Conservation (phyloP, 2,797 vertebrate species). For the Pangasius sanitwongsei region DNA sequence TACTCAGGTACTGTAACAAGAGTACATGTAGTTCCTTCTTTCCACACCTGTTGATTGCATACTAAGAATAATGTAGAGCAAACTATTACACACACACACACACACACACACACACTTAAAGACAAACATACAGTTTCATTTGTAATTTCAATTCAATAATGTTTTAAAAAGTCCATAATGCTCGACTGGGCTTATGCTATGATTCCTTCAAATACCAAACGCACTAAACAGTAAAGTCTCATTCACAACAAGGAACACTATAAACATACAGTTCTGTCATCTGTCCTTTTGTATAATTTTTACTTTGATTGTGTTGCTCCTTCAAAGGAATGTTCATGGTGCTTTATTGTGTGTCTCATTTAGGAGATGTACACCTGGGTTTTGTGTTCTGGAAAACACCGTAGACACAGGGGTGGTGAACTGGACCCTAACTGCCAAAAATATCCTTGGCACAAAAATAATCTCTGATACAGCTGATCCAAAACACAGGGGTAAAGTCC, state of each 20-base stretch:
- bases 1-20: too few species aligned
- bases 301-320: neutral
- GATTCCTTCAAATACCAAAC: neutral
- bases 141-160: too few species aligned
- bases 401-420: slow-evolving; percentile 42
- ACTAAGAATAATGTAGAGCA: too few species aligned
- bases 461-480: slow-evolving; percentile 64
- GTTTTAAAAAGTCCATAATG: too few species aligned
- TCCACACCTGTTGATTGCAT: too few species aligned
- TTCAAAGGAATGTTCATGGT: neutral
- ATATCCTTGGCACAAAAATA: slow-evolving; percentile 53
- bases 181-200: neutral
- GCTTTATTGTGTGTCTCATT: slow-evolving; percentile 7
- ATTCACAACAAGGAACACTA: neutral
- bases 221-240: neutral
- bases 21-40: too few species aligned
- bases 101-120: too few species aligned
- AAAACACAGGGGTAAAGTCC: slow-evolving; percentile 66
- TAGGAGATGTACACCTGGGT: slow-evolving; percentile 22
- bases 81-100: too few species aligned
- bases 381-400: slow-evolving; percentile 32
- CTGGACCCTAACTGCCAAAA: slow-evolving; percentile 68
- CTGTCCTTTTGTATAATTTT: neutral
- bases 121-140: too few species aligned
- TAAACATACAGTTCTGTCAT: neutral